Evolutionary conservation across 2,888 invertebrate genomes (phyloP).

Genomic region (Siphonodentalium dalli): DNA sequence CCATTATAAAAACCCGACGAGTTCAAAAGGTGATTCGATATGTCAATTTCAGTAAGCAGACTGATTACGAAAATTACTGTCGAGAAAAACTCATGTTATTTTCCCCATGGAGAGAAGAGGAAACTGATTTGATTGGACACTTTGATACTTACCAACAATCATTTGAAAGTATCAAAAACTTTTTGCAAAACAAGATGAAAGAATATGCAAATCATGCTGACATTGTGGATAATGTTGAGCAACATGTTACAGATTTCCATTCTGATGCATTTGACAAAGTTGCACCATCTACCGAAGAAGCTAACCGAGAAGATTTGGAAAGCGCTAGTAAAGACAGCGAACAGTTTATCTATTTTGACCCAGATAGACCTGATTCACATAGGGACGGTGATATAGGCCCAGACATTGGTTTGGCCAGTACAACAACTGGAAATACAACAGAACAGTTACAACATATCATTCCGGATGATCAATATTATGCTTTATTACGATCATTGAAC

Average conservation of each 20-base stretch:
- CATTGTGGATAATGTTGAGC: too few species aligned
- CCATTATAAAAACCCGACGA: conserved; percentile 12
- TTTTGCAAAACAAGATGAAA: conserved; percentile 1
- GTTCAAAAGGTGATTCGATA: conserved; percentile 5
- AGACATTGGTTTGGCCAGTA: conserved; percentile 2
- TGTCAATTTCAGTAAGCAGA: conserved; percentile 33
- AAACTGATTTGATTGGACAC: conserved; percentile 13
- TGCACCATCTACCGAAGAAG: conserved; percentile 4
- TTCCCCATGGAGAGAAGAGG: conserved; percentile 44
- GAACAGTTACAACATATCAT: conserved; percentile 17
- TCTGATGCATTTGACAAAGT: not conserved
- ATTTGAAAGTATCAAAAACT: conserved; percentile 4
- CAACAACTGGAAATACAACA: not conserved
- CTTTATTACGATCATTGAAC: conserved; percentile 6
- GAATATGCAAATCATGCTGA: conserved; percentile 7
- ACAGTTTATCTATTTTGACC: too few species aligned
- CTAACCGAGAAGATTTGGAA: not conserved
- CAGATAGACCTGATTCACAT: not conserved
- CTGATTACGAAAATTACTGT: too few species aligned
- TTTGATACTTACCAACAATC: conserved; percentile 15
- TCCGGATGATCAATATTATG: conserved; percentile 16
- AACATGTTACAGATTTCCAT: too few species aligned
- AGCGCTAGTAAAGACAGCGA: not conserved
- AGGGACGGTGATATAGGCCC: conserved; percentile 11
- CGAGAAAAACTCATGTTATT: conserved; percentile 45